These are phyloP conservation scores for Distichodus sexfasciatus DNA, from an alignment of 2,797 vertebrate genomes.

Conservation along the genomic window DNA sequence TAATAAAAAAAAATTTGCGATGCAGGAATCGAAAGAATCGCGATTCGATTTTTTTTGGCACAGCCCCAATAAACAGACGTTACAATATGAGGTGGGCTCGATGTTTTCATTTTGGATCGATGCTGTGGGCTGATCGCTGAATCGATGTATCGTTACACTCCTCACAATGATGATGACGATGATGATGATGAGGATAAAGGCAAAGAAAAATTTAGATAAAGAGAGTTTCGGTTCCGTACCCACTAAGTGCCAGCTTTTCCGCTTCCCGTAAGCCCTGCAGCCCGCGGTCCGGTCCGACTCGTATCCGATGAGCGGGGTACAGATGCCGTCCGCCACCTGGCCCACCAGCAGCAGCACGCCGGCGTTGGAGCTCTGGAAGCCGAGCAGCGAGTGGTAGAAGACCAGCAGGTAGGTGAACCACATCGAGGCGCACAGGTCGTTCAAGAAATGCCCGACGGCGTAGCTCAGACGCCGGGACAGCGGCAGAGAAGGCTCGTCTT, in stretches of 20 bases:
- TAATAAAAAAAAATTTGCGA: too few relatives aligned
- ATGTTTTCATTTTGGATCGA: too few relatives aligned
- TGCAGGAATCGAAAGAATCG: too few relatives aligned
- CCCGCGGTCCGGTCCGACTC: constrained; percentile 81
- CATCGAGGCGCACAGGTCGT: constrained; percentile 91
- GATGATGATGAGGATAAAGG: too few relatives aligned
- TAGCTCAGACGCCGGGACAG: constrained; percentile 72
- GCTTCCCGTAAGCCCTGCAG: constrained; percentile 80
- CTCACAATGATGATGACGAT: too few relatives aligned
- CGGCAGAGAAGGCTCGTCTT: constrained; percentile 53
- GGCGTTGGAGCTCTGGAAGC: constrained; percentile 79
- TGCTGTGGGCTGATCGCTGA: too few relatives aligned
- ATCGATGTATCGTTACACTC: too few relatives aligned
- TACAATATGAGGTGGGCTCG: too few relatives aligned
- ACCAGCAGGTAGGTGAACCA: constrained; percentile 95
- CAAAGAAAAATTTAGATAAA: too few relatives aligned
- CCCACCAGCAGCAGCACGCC: constrained; percentile 83
- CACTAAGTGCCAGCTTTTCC: constrained; percentile 89
- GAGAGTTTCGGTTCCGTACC: constrained; percentile 68
- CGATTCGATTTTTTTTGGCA: too few relatives aligned
- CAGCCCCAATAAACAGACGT: too few relatives aligned
- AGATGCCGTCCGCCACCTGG: constrained; percentile 84
- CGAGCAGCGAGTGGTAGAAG: constrained; percentile 87
- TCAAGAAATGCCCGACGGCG: constrained; percentile 87
- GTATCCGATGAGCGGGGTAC: constrained; percentile 87